Evolutionary conservation across 2,113 vertebrate genomes (phyloP).

Genomic region (Tetrax tetrax): DNA sequence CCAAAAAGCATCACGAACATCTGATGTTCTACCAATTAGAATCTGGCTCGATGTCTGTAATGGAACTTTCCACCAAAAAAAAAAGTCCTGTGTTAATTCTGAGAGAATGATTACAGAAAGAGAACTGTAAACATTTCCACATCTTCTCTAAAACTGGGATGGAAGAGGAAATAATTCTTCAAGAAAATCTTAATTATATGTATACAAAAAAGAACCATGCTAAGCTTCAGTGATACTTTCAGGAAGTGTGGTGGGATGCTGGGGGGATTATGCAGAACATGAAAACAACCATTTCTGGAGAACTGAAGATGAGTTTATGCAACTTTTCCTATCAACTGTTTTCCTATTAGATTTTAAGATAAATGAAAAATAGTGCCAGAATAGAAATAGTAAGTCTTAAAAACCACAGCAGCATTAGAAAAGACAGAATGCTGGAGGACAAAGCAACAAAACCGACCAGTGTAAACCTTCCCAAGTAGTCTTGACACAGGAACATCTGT

Average conservation of each 20-base stretch:
- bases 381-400: not conserved
- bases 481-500: not conserved
- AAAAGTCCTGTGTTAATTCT: not conserved
- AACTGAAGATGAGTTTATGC: not conserved
- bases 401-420: not conserved
- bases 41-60: not conserved
- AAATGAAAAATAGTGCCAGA: not conserved
- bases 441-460: not conserved
- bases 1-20: slow-evolving; percentile 3
- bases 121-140: not conserved
- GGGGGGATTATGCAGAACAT: not conserved
- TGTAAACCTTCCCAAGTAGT: not conserved
- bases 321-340: not conserved
- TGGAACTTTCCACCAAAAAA: slow-evolving; percentile 13
- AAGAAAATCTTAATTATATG: not conserved
- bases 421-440: not conserved
- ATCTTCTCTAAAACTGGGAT: not conserved
- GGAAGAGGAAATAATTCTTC: not conserved
- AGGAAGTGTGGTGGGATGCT: not conserved
- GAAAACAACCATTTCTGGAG: not conserved
- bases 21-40: not conserved
- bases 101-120: not conserved
- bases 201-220: not conserved
- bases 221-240: not conserved
- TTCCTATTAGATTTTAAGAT: not conserved